These are phyloP conservation scores for Maniola hyperantus DNA, from an alignment of 2,888 invertebrate species.

Conservation along the genomic window DNA sequence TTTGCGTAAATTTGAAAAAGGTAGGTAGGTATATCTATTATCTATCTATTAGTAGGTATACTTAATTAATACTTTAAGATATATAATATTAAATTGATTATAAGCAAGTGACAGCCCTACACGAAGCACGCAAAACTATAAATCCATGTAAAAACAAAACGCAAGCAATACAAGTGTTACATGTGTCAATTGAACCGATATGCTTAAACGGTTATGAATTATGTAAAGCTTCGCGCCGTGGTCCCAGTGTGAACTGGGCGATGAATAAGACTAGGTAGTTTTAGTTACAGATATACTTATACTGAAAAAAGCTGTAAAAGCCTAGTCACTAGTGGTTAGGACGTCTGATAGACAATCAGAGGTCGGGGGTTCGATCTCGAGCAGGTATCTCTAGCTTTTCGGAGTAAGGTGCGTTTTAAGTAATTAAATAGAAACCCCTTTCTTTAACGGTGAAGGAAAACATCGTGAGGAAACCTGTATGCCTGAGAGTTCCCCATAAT, in stretches of 20 bases:
- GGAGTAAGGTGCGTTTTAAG: too few species aligned
- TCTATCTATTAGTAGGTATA: too few species aligned
- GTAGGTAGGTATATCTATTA: not conserved
- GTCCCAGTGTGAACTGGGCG: slow-evolving; percentile 44
- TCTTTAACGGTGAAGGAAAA: too few species aligned
- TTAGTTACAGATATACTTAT: not conserved
- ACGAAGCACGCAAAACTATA: slow-evolving; percentile 34
- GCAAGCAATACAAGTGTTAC: slow-evolving; percentile 55
- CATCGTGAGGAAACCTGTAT: too few species aligned
- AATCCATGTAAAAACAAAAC: slow-evolving; percentile 41
- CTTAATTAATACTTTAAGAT: not conserved
- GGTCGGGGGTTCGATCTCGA: too few species aligned
- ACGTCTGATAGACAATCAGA: too few species aligned
- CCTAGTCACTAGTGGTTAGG: too few species aligned
- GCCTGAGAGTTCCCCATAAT: too few species aligned
- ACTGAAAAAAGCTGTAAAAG: too few species aligned
- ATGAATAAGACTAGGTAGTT: slow-evolving; percentile 47
- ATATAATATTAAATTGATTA: not conserved
- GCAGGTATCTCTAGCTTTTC: too few species aligned
- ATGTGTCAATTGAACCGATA: slow-evolving; percentile 75
- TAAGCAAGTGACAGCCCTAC: slow-evolving; percentile 11
- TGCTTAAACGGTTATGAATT: slow-evolving; percentile 77
- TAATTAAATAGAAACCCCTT: too few species aligned
- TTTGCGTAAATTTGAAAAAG: not conserved
- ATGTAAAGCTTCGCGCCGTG: slow-evolving; percentile 65